These are phyloP conservation scores for Stomatorhinus ivindoensis DNA, from an alignment of 2,113 vertebrate species.

Conservation along the genomic window DNA sequence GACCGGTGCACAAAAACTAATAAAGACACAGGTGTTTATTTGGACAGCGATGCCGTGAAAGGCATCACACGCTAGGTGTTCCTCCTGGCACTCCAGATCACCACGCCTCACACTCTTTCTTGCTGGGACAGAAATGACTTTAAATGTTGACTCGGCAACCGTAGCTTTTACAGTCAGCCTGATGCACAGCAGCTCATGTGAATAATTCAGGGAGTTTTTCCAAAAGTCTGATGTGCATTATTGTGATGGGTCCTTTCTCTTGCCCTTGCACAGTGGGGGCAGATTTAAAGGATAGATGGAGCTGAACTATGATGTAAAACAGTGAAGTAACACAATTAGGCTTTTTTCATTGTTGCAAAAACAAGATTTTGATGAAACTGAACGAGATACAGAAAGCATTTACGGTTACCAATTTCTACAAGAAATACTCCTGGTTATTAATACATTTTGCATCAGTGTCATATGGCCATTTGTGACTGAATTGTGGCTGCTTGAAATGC, in stretches of 20 bases:
- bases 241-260: conserved; percentile 41
- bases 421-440: not conserved
- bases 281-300: conserved; percentile 41
- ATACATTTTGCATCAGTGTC: conserved; percentile 9
- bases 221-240: conserved; percentile 32
- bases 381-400: not conserved
- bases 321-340: conserved; percentile 36
- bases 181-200: conserved; percentile 23
- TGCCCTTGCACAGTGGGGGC: conserved; percentile 36
- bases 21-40: conserved; percentile 31
- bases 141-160: not conserved
- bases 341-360: conserved; percentile 5
- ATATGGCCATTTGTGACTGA: not conserved
- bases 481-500: conserved; percentile 6
- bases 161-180: conserved; percentile 14
- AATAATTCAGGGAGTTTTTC: conserved; percentile 28
- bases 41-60: conserved; percentile 26
- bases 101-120: not conserved
- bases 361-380: not conserved
- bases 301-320: conserved; percentile 31
- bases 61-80: not conserved
- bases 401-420: not conserved
- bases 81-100: not conserved
- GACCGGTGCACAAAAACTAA: conserved; percentile 35
- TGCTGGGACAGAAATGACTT: not conserved